Conservation (phyloP, 1,140 invertebrate species). For the Drosophila burlai region DNA sequence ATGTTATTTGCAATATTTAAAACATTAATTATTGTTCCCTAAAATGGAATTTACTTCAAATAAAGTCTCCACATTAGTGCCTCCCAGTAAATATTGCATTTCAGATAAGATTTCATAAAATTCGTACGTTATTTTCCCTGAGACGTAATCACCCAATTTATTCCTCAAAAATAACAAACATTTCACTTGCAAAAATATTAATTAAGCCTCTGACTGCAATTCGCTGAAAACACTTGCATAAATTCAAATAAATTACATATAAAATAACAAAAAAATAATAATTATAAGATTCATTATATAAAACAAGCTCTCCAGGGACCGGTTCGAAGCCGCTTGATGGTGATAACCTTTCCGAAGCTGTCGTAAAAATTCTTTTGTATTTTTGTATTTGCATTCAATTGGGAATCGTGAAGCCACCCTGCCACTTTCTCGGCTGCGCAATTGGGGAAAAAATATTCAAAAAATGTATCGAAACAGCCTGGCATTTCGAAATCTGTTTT, state of each 20-base stretch:
- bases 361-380: conserved; percentile 11
- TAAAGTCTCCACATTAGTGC: not conserved
- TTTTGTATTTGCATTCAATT: conserved; percentile 13
- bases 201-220: not conserved
- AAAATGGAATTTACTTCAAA: not conserved
- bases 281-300: not conserved
- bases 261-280: conserved; percentile 1
- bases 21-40: not conserved
- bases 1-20: not conserved
- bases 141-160: not conserved
- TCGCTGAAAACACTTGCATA: not conserved
- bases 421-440: conserved; percentile 26
- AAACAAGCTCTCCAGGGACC: conserved; percentile 1
- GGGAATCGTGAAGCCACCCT: not conserved
- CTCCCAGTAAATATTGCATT: not conserved
- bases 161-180: not conserved
- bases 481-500: conserved; percentile 56
- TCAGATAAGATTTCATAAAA: not conserved
- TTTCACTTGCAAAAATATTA: conserved; percentile 3
- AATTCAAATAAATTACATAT: conserved; percentile 1
- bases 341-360: conserved; percentile 5
- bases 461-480: not conserved
- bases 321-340: not conserved
- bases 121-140: not conserved
- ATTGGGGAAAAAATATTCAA: conserved; percentile 22